Percentiles rank a stretch among this genome's conserved stretches.
Conservation (phyloP, 2,888 invertebrate species). For the Periphyllus acericola region DNA sequence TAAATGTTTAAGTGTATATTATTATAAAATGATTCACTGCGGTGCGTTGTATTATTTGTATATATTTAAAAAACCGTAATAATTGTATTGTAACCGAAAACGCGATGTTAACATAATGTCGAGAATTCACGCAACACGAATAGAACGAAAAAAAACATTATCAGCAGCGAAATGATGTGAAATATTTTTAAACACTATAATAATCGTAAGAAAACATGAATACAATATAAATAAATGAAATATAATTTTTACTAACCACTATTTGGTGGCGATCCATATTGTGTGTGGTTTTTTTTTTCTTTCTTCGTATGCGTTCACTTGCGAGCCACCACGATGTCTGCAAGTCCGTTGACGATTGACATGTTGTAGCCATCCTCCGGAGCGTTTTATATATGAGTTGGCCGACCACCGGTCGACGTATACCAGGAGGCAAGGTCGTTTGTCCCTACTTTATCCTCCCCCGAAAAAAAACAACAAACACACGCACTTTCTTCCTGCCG, state of each 20-base stretch:
- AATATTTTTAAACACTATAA: not conserved
- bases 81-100: not conserved
- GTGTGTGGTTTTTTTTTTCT: not conserved
- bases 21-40: not conserved
- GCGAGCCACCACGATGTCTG: constrained; percentile 44
- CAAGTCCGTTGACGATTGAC: constrained; percentile 59
- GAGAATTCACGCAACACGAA: constrained; percentile 9
- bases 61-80: not conserved
- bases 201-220: not conserved
- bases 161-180: not conserved
- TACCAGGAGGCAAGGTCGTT: constrained; percentile 39
- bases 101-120: not conserved
- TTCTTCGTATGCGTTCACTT: constrained; percentile 6
- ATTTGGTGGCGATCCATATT: constrained; percentile 58
- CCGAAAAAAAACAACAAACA: constrained; percentile 15
- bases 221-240: not conserved
- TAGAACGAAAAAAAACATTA: not conserved
- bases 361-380: constrained; percentile 39
- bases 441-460: constrained; percentile 48
- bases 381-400: constrained; percentile 53
- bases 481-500: constrained; percentile 35
- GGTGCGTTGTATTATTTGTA: not conserved
- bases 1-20: not conserved
- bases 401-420: not conserved
- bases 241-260: constrained; percentile 52